phyloP scores from a whole-genome alignment of 1,140 invertebrate species.

The Drosophila littoralis region DNA sequence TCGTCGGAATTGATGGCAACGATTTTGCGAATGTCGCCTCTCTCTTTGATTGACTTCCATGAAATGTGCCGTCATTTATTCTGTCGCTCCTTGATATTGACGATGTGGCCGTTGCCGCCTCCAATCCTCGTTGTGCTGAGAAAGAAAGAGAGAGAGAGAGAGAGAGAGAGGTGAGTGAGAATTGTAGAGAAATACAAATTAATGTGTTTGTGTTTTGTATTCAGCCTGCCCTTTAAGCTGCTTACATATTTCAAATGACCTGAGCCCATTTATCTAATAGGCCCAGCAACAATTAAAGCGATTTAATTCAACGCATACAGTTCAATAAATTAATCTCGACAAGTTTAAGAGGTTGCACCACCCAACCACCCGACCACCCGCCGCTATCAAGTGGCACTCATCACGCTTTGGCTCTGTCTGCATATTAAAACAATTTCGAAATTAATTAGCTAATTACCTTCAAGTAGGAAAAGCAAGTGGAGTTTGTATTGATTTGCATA shows the following conservation, averaged over 20 bases:
- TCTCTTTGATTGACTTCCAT: conserved; percentile 80
- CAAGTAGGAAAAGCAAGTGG: conserved; percentile 36
- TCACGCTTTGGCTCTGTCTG: background rate
- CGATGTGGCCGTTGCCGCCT: conserved; percentile 11
- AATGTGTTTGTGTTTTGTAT: conserved; percentile 76
- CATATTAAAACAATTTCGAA: conserved; percentile 49
- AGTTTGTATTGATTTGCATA: conserved; percentile 62
- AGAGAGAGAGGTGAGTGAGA: background rate
- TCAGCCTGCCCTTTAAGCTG: conserved; percentile 19
- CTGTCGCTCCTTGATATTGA: conserved; percentile 69
- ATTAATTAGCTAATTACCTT: conserved; percentile 80
- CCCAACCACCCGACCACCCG: conserved; percentile 11
- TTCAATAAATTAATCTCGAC: conserved; percentile 77
- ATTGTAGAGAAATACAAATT: conserved; percentile 59
- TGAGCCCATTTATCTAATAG: conserved; percentile 73
- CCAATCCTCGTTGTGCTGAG: conserved; percentile 14
- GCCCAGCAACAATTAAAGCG: conserved; percentile 75
- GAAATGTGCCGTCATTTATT: conserved; percentile 73
- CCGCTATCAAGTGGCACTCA: conserved; percentile 1
- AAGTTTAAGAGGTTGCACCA: conserved; percentile 4
- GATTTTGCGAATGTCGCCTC: conserved; percentile 50
- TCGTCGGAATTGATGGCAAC: conserved; percentile 68
- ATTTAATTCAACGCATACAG: conserved; percentile 54
- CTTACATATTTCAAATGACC: conserved; percentile 70
- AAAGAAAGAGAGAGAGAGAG: conserved; percentile 11